Base-by-base conservation (phyloP, 2,113 vertebrate species). In the Cromileptes altivelis region DNA sequence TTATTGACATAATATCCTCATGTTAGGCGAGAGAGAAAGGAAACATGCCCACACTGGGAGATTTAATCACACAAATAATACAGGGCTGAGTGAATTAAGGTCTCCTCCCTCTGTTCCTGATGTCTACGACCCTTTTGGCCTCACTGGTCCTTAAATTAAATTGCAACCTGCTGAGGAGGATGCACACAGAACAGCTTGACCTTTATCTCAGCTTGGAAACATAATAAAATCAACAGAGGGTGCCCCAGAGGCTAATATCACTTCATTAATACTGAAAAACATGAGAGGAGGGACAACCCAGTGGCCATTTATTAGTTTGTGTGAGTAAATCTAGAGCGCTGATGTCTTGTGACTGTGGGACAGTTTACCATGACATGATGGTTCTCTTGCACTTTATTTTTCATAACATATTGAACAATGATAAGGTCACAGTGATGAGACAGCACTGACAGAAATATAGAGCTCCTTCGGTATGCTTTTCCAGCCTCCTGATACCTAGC, bases 11-110 rank as follows among this genome's bases (percentile, higher is more conserved):
- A 56, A 71, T 49, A 50, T 78, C 69, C 23, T 30, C 57, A 47
- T 58, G 56, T 47, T 7, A 19, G 42, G 23, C 65, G 37, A 47
- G 25, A 27, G 15, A 27, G 17, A 72, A 17, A 37, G 37, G 74
- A 75, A 50, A 83, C 58, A 84, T 70, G 57, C 61, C 63, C 21
- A 67, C 53, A 49, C 0, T 1, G 37, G 40, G 3, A 42, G 11
- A 62, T 68, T 78, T 65, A 83, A 60, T 62, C 27, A 70, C 57
- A 8, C 33, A 61, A 73, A 76, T 76, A 77, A 55, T 67, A 61
- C 17, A 77, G 55, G 6, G 40, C 8, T 63, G 45, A 70, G 18
- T 76, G 18, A 78, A 62, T 85, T 56, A 72, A 63, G 75, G 50
- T 62, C 63, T 65, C 68, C 33, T 75, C 58, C 57, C 11, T 52